These are phyloP conservation scores for Nymphalis urticae DNA, from an alignment of 2,888 invertebrate genomes.

Conservation along the genomic window DNA sequence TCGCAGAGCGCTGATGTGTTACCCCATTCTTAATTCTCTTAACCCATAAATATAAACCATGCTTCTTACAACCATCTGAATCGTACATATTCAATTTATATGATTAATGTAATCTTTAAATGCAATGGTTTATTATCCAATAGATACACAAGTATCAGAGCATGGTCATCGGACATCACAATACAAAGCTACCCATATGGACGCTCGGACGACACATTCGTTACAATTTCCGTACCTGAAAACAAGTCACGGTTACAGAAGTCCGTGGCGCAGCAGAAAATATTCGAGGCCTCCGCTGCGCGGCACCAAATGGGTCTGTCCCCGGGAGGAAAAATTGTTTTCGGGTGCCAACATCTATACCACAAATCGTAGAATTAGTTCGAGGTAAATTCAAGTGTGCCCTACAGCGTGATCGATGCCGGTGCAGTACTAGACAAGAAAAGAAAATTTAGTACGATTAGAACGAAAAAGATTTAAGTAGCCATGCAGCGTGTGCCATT, in stretches of 20 bases:
- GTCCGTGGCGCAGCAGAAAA: slow-evolving; percentile 86
- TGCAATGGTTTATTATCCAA: slow-evolving; percentile 6
- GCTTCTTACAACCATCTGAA: slow-evolving; percentile 8
- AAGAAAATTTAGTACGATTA: slow-evolving; percentile 68
- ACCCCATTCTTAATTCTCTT: background rate
- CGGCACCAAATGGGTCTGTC: slow-evolving; percentile 84
- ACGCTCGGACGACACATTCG: slow-evolving; percentile 62
- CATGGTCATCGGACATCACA: slow-evolving; percentile 68
- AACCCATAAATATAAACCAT: background rate
- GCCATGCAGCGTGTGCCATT: slow-evolving; percentile 71
- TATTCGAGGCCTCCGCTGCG: slow-evolving; percentile 63
- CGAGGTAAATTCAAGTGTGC: slow-evolving; percentile 29
- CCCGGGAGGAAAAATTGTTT: slow-evolving; percentile 82
- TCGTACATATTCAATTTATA: background rate
- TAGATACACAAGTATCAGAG: slow-evolving; percentile 32
- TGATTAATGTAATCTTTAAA: slow-evolving; percentile 4
- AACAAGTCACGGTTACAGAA: slow-evolving; percentile 83
- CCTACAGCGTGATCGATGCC: slow-evolving; percentile 74
- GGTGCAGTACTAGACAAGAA: slow-evolving; percentile 58
- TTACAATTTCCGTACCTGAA: slow-evolving; percentile 66
- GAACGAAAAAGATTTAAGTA: slow-evolving; percentile 58
- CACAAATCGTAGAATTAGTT: slow-evolving; percentile 64
- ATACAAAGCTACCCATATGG: slow-evolving; percentile 64
- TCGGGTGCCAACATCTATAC: slow-evolving; percentile 83
- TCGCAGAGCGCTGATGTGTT: too few species aligned